phyloP scores from a whole-genome alignment of 2,888 invertebrate genomes.

The Cephalotes varians region DNA sequence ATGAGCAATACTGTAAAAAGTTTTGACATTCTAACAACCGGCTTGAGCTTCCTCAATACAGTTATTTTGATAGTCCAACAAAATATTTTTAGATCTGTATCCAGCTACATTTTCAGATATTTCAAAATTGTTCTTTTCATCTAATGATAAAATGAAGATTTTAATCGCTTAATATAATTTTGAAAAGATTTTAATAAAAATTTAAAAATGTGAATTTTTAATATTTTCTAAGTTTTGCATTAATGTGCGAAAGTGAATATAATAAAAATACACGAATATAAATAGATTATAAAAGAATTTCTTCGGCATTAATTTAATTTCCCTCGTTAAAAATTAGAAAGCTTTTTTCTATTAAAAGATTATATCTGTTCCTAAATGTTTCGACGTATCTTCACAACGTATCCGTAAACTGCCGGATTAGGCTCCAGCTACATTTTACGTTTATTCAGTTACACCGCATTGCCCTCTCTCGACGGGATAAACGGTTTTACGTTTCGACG shows the following conservation, averaged over 20 bases:
- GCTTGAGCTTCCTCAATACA: too few species aligned
- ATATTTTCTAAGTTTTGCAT: background rate
- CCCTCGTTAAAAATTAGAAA: background rate
- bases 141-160: background rate
- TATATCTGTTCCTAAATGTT: background rate
- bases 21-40: too few species aligned
- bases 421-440: slow-evolving; percentile 19
- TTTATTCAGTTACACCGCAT: slow-evolving; percentile 16
- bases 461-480: background rate
- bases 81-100: too few species aligned
- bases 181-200: background rate
- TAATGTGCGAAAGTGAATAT: background rate
- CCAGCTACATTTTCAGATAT: too few species aligned
- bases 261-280: background rate
- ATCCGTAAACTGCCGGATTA: slow-evolving; percentile 5
- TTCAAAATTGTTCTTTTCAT: too few species aligned
- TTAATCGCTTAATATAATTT: background rate
- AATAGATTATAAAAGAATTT: background rate
- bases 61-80: too few species aligned
- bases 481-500: slow-evolving; percentile 23
- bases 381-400: background rate
- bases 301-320: background rate
- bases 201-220: background rate
- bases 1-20: too few species aligned
- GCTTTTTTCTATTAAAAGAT: background rate